Base-by-base conservation (phyloP, 92 coral and sea anemone species). In the Palythoa grandis region DNA sequence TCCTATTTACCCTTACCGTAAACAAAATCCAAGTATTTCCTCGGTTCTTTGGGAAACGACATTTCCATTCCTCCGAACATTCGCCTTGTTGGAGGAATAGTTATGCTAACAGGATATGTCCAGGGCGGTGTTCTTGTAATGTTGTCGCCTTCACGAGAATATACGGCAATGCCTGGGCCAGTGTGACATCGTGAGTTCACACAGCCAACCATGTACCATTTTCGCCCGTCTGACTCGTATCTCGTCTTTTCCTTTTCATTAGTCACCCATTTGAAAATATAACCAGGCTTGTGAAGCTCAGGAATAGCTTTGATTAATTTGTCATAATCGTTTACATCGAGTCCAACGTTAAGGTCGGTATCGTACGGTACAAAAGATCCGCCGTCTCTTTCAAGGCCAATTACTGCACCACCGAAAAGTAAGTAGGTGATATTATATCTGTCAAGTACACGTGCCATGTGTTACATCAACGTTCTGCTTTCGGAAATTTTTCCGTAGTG, bases 1-100 rank as follows among this genome's bases (percentile, higher is more conserved):
- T 61, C 76, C 88, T 84, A 86, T 86, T 65, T 86, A 11, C 53
- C 88, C 76, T 76, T 86, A 58, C 88, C 88, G 75, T 85, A 85
- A 56, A 52, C 68, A 74, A 52, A 85, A 58, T 86, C 88, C 39
- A 86, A 65, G 38, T 56, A 86, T 13, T 66, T 58, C 10, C 35
- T 74, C 3, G 88, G 88, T 63, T 86, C 88, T 75, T 76, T 86
- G 0, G 88, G 88, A 61, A 86, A 85, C 2, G 83, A 63, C 88
- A 76, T 86, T 22, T 86, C 83, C 61, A 86, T 50, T 14, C 88
- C 88, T 20, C 74, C 88, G 53, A 85, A 85, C 71, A 29, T 72
- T 74, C 88, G 22, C 13, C 83, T 72, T 5, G 76, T 65, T 7
- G 88, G 88, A 13, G 88, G 88, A 11, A 86, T 16, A 15, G 72